These are phyloP conservation scores for Stratiomys singularior DNA, from an alignment of 2,888 invertebrate species.

Conservation along the genomic window DNA sequence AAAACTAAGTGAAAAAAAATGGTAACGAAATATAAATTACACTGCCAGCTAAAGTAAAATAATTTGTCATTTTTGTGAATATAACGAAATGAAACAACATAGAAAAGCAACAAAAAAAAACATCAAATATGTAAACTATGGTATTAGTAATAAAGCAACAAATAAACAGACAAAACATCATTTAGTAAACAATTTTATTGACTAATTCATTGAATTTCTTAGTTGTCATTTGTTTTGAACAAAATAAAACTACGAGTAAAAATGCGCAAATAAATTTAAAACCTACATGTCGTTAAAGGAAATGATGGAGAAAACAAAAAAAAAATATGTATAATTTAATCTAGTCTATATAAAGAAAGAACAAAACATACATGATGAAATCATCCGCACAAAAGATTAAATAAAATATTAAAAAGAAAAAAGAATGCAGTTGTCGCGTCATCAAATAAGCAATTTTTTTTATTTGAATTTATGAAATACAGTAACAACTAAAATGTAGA, in stretches of 20 bases:
- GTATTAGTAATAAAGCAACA: neutral
- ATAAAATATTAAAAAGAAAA: neutral
- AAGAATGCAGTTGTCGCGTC: constrained; percentile 20
- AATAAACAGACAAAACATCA: neutral
- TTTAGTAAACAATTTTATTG: neutral
- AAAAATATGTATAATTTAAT: neutral
- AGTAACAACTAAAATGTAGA: neutral
- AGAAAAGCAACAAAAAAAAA: neutral
- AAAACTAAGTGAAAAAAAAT: neutral
- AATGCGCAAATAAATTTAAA: neutral
- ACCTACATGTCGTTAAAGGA: neutral
- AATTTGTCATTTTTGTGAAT: constrained; percentile 33
- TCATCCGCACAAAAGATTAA: constrained; percentile 29
- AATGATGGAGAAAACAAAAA: neutral
- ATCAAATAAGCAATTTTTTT: constrained; percentile 40
- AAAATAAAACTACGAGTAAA: no score
- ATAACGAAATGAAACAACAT: neutral
- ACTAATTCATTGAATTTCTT: neutral
- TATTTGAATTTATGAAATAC: constrained; percentile 22
- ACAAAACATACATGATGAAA: constrained; percentile 18
- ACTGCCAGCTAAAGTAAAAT: constrained; percentile 38
- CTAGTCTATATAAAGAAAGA: no score
- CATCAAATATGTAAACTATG: neutral
- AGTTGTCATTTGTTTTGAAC: neutral
- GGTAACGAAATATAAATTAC: constrained; percentile 28